phyloP scores from a whole-genome alignment of 2,888 invertebrate genomes.

The Apocheima hispidaria region DNA sequence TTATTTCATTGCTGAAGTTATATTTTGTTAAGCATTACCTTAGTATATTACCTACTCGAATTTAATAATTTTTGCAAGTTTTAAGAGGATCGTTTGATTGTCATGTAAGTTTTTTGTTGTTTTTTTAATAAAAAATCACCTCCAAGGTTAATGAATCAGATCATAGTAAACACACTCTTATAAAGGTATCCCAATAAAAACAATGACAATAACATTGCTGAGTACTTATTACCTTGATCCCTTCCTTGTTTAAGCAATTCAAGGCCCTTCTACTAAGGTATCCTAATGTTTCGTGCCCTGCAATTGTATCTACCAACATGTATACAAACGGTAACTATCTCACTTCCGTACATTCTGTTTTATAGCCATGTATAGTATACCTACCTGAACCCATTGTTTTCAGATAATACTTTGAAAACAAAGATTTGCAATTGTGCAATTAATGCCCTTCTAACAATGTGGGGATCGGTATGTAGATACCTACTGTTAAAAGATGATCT shows the following conservation, averaged over 20 bases:
- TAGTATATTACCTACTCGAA: too few relatives aligned
- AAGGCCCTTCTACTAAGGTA: constrained; percentile 36
- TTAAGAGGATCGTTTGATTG: too few relatives aligned
- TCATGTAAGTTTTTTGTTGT: not conserved
- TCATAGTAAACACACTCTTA: not conserved
- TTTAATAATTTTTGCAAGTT: too few relatives aligned
- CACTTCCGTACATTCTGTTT: constrained; percentile 53
- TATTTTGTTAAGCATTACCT: too few relatives aligned
- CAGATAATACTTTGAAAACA: constrained; percentile 21
- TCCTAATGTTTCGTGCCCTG: constrained; percentile 36
- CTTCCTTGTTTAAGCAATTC: constrained; percentile 45
- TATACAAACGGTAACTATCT: constrained; percentile 18
- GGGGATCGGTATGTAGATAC: not conserved
- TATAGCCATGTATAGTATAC: constrained; percentile 10
- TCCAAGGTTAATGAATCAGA: not conserved
- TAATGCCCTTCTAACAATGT: constrained; percentile 8
- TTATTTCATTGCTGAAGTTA: too few relatives aligned
- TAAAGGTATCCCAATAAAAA: not conserved
- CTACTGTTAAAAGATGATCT: not conserved
- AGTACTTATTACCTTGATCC: constrained; percentile 31
- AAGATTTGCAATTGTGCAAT: constrained; percentile 8
- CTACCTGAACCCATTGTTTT: constrained; percentile 21
- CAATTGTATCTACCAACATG: too few relatives aligned
- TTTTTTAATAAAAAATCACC: not conserved
- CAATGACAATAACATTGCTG: not conserved